A percentile compares a stretch with the other conserved stretches of the same genome.
Evolutionary conservation across 1,140 invertebrate species (phyloP).

Genomic region (Achatina immaculata): DNA sequence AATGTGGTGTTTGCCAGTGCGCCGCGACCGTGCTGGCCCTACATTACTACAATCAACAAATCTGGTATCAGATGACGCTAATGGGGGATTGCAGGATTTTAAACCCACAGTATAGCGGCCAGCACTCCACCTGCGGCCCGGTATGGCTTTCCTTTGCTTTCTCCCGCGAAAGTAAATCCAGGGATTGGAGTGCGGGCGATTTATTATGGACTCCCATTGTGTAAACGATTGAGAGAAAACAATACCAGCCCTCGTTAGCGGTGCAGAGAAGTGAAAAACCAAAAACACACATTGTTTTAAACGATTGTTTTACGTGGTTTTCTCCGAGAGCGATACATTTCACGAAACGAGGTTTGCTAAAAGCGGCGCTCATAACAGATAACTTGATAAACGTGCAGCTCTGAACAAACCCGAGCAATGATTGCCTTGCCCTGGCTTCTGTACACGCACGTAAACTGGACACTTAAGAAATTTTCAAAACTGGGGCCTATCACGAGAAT

Average conservation of each 20-base stretch:
- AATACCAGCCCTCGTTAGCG: not conserved
- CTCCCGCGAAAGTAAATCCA: constrained; percentile 3
- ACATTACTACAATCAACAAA: constrained; percentile 12
- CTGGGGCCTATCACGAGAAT: no score
- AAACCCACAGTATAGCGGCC: not conserved
- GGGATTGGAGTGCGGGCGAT: not conserved
- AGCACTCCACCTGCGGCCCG: constrained; percentile 5
- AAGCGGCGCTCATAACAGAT: not conserved
- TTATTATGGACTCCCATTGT: not conserved
- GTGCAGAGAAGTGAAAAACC: not conserved
- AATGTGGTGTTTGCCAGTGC: not conserved
- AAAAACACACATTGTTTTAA: not conserved
- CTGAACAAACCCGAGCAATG: no score
- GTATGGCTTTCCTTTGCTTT: not conserved
- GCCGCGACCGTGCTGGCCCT: not conserved
- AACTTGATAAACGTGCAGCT: not conserved
- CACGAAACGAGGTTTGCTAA: not conserved
- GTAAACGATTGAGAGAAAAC: constrained; percentile 6
- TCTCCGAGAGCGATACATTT: not conserved
- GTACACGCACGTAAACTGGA: no score
- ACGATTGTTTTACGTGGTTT: constrained; percentile 1
- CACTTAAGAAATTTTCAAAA: no score
- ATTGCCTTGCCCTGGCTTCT: no score
- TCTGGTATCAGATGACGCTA: not conserved
- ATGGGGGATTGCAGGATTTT: not conserved